Evolutionary conservation across 2,113 vertebrate species (phyloP).

Genomic region (Xenopus borealis): DNA sequence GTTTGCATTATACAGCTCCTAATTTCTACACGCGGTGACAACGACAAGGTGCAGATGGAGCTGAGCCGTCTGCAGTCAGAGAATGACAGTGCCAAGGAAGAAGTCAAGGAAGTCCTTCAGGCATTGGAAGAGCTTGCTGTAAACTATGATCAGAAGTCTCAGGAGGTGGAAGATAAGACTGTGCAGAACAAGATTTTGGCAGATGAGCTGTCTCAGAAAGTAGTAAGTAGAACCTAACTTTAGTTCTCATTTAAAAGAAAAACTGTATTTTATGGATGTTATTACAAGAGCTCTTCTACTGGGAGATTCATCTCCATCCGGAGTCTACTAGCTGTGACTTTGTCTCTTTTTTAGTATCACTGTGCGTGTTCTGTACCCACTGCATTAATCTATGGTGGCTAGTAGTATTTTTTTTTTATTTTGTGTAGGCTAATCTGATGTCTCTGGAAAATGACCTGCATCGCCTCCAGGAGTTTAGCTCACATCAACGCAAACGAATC

Average conservation of each 20-base stretch:
- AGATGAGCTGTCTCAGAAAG: conserved; percentile 85
- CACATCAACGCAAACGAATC: conserved; percentile 85
- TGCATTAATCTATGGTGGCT: no score
- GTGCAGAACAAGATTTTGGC: conserved; percentile 83
- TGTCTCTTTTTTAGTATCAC: no score
- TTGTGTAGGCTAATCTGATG: conserved; percentile 73
- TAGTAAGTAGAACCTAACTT: conserved; percentile 60
- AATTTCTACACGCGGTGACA: conserved; percentile 77
- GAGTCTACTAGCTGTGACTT: no score
- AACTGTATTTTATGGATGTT: no score
- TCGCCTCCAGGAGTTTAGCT: conserved; percentile 82
- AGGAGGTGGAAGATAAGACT: conserved; percentile 85
- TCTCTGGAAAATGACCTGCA: conserved; percentile 84
- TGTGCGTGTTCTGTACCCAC: no score
- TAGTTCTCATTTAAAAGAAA: no score
- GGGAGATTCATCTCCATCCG: no score
- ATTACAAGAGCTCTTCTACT: no score
- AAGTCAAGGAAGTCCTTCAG: conserved; percentile 90
- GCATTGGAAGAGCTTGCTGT: conserved; percentile 89
- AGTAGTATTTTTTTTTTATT: neutral
- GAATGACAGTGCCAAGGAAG: conserved; percentile 78
- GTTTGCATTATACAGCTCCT: conserved; percentile 64
- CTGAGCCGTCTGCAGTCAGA: conserved; percentile 77
- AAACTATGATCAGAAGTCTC: conserved; percentile 89
- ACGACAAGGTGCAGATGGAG: conserved; percentile 83